Percentiles rank a stretch among this genome's conserved stretches.
These are phyloP conservation scores for Morpho deidamia DNA, from an alignment of 2,888 invertebrate species.

Conservation along the genomic window DNA sequence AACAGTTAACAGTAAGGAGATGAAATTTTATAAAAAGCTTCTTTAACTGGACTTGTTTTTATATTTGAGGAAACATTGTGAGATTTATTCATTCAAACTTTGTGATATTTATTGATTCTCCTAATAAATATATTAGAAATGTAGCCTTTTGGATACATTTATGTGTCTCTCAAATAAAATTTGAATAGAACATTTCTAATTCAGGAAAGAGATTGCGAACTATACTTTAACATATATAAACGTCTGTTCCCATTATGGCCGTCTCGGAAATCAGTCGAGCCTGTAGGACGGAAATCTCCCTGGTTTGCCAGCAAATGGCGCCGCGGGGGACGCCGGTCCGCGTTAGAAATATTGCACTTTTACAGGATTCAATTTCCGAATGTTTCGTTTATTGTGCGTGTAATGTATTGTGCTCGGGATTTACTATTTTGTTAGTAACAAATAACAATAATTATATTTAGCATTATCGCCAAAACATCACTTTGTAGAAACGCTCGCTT, in stretches of 20 bases:
- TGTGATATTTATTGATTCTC: no score
- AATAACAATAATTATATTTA: no score
- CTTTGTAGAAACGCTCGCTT: no score
- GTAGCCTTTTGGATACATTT: no score
- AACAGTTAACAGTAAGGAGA: no score
- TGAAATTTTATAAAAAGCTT: no score
- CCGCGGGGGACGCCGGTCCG: slow-evolving; percentile 39
- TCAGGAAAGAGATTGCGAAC: background rate
- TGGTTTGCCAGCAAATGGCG: slow-evolving; percentile 57
- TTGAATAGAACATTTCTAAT: background rate
- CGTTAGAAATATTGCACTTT: slow-evolving; percentile 35
- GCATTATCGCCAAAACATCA: no score
- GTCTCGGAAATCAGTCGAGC: slow-evolving; percentile 34
- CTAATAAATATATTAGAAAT: no score
- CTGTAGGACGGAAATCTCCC: slow-evolving; percentile 45
- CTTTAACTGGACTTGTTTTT: no score
- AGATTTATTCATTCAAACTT: no score
- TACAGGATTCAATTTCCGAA: slow-evolving; percentile 35
- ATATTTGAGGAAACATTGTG: no score
- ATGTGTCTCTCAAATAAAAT: no score
- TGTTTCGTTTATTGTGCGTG: slow-evolving; percentile 14
- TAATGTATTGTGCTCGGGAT: slow-evolving; percentile 8
- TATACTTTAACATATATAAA: background rate
- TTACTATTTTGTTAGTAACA: background rate
- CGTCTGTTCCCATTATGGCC: slow-evolving; percentile 19